phyloP scores from a whole-genome alignment of 2,888 invertebrate species.

The Sialis fuliginosa region DNA sequence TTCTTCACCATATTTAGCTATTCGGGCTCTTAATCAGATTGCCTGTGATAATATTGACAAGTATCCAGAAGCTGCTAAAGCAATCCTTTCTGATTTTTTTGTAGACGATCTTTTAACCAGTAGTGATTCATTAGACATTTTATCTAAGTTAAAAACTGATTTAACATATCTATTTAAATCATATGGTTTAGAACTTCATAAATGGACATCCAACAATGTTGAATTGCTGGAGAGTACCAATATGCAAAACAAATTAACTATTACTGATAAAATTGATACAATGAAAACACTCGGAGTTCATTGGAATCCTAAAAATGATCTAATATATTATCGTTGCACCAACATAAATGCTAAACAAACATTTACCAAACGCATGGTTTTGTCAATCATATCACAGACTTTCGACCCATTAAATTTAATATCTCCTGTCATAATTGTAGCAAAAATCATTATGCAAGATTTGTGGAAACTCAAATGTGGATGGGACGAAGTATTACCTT shows the following conservation, averaged over 20 bases:
- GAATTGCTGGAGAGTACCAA: no score
- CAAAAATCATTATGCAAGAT: not conserved
- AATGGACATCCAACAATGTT: not conserved
- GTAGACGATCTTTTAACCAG: constrained; percentile 1
- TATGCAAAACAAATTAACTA: no score
- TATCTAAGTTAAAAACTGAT: not conserved
- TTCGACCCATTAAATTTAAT: not conserved
- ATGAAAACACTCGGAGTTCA: not conserved
- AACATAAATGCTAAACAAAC: not conserved
- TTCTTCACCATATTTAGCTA: constrained; percentile 9
- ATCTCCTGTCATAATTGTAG: not conserved
- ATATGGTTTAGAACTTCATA: not conserved
- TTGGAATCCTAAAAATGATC: not conserved
- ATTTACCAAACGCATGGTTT: not conserved
- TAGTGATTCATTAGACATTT: not conserved
- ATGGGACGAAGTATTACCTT: constrained; percentile 1
- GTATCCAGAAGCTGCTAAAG: not conserved
- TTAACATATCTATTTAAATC: not conserved
- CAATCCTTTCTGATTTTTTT: not conserved
- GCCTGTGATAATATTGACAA: not conserved
- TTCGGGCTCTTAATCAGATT: constrained; percentile 2
- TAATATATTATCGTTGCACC: not conserved
- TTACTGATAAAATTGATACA: no score
- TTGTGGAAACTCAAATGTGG: not conserved
- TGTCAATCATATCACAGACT: not conserved